Conservation (phyloP, 2,797 vertebrate genomes). For the Enteromius radiatus region DNA sequence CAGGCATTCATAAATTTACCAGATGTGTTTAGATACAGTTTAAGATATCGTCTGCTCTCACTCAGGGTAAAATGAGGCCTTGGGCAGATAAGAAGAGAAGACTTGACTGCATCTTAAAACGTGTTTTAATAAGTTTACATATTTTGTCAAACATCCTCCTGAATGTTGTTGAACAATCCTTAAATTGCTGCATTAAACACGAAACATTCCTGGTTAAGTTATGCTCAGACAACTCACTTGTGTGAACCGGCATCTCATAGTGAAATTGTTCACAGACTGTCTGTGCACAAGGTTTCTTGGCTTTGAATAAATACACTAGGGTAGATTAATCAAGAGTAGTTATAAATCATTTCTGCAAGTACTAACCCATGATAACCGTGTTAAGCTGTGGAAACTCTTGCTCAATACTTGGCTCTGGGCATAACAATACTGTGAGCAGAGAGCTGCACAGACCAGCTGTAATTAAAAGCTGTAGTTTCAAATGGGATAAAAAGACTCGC, state of each 20-base stretch:
- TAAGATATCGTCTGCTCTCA: slow-evolving; percentile 28
- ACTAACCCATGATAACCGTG: slow-evolving; percentile 66
- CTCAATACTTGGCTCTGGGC: slow-evolving; percentile 76
- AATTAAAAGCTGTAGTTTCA: slow-evolving; percentile 52
- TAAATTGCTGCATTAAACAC: not conserved
- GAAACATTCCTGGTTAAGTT: not conserved
- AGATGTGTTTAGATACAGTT: slow-evolving; percentile 42
- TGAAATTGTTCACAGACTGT: slow-evolving; percentile 15
- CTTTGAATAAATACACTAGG: slow-evolving; percentile 53
- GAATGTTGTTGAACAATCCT: not conserved
- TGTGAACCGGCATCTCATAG: not conserved
- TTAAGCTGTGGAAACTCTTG: slow-evolving; percentile 75
- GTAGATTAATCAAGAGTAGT: slow-evolving; percentile 55
- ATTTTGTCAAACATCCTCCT: not conserved
- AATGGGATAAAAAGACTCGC: slow-evolving; percentile 45
- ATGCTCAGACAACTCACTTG: slow-evolving; percentile 24
- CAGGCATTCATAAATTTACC: slow-evolving; percentile 38
- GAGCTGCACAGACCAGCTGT: slow-evolving; percentile 33
- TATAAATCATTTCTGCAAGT: slow-evolving; percentile 69
- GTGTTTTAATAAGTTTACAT: slow-evolving; percentile 1
- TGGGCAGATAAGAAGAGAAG: not conserved
- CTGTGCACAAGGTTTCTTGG: slow-evolving; percentile 26
- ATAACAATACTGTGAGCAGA: slow-evolving; percentile 70
- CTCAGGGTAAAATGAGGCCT: not conserved
- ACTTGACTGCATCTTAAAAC: not conserved